phyloP scores from a whole-genome alignment of 1,140 invertebrate species.

The Trichogramma pretiosum region DNA sequence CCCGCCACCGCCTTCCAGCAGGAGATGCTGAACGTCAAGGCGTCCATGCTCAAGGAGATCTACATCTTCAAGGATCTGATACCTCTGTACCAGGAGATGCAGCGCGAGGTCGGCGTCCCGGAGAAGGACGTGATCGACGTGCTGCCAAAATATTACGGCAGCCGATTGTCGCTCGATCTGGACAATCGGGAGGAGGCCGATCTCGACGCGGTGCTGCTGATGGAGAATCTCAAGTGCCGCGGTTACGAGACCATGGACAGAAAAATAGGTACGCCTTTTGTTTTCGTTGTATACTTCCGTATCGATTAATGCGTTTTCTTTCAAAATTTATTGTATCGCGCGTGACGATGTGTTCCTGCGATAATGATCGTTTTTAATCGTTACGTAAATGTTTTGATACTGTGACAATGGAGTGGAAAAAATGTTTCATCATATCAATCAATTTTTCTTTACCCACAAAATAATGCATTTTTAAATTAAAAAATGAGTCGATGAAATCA shows the following conservation, averaged over 20 bases:
- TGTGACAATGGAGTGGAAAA: no score
- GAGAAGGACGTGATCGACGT: slow-evolving; percentile 38
- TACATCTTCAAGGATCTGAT: slow-evolving; percentile 33
- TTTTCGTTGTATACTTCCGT: no score
- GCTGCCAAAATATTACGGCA: slow-evolving; percentile 48
- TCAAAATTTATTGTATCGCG: no score
- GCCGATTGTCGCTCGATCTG: slow-evolving; percentile 40
- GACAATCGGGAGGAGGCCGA: slow-evolving; percentile 36
- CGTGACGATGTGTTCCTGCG: no score
- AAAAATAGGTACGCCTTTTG: slow-evolving; percentile 21
- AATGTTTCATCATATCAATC: no score
- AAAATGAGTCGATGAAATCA: no score
- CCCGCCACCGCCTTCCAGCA: slow-evolving; percentile 31
- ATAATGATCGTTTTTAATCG: no score
- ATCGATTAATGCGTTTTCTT: no score
- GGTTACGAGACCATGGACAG: slow-evolving; percentile 46
- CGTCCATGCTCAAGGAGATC: slow-evolving; percentile 40
- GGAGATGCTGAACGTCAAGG: slow-evolving; percentile 35
- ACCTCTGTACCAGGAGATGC: slow-evolving; percentile 28
- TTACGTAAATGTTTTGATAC: no score
- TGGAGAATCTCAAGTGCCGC: slow-evolving; percentile 48
- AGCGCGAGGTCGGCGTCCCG: slow-evolving; percentile 35
- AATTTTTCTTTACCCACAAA: no score
- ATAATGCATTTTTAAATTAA: no score
- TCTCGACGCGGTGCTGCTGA: slow-evolving; percentile 48